Evolutionary conservation across 2,797 vertebrate species (phyloP).

Genomic region (Choloepus didactylus): DNA sequence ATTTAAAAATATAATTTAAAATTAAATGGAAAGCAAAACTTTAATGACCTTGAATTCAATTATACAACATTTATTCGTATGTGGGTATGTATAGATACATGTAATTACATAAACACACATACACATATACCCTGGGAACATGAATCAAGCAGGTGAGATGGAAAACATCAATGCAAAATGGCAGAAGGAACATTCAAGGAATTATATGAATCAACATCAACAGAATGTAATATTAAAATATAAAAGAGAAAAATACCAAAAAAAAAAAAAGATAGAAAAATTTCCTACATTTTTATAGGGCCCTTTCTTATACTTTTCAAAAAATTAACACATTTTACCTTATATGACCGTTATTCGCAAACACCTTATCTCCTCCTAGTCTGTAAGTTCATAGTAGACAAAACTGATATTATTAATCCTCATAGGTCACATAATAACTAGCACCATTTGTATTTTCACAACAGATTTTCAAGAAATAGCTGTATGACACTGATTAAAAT

Average conservation of each 20-base stretch:
- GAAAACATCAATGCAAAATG: not conserved
- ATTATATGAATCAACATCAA: not conserved
- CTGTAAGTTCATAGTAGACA: not conserved
- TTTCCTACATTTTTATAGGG: not conserved
- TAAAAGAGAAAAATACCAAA: not conserved
- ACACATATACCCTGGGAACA: not conserved
- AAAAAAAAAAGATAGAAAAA: not conserved
- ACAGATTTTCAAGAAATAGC: not conserved
- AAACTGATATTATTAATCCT: constrained; percentile 22
- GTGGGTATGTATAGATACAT: not conserved
- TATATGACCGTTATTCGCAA: not conserved
- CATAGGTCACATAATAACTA: not conserved
- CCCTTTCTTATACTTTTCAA: not conserved
- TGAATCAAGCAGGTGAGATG: not conserved
- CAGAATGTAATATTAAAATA: not conserved
- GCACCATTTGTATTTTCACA: not conserved
- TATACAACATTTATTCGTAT: not conserved
- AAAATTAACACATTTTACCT: constrained; percentile 47
- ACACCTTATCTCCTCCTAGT: constrained; percentile 12
- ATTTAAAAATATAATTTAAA: constrained; percentile 66
- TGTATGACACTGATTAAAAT: not conserved
- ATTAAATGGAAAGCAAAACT: constrained; percentile 71
- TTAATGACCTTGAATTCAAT: constrained; percentile 39
- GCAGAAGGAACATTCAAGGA: not conserved
- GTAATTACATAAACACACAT: not conserved